A percentile compares a stretch with the other conserved stretches of the same genome.
These are phyloP conservation scores for Salmo trutta DNA, from an alignment of 2,797 vertebrate genomes.

Conservation along the genomic window DNA sequence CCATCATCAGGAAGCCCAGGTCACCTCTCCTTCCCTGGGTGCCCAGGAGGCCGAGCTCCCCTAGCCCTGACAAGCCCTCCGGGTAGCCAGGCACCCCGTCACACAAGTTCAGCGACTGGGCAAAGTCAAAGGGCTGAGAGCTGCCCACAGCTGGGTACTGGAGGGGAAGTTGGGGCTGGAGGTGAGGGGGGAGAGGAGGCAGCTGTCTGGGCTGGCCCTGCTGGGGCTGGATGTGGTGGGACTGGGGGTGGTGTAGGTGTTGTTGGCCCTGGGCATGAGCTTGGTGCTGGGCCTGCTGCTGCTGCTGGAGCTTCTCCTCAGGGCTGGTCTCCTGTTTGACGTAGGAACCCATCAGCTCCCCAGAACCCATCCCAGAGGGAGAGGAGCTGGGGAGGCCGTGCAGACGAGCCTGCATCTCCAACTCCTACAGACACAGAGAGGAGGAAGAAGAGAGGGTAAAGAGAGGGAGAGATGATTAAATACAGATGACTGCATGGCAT, in stretches of 20 bases:
- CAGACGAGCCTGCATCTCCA: slow-evolving; percentile 94
- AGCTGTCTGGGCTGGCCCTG: slow-evolving; percentile 53
- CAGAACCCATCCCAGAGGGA: slow-evolving; percentile 81
- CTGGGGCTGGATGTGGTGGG: slow-evolving; percentile 38
- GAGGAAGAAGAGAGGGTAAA: no score
- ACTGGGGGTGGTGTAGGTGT: slow-evolving; percentile 64
- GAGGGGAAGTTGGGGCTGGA: slow-evolving; percentile 70
- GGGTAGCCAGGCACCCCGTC: slow-evolving; percentile 81
- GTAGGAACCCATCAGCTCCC: slow-evolving; percentile 80
- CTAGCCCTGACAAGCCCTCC: slow-evolving; percentile 82
- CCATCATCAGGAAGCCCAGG: slow-evolving; percentile 92
- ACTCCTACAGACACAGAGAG: slow-evolving; percentile 80
- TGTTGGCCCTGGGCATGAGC: slow-evolving; percentile 71
- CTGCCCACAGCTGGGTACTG: slow-evolving; percentile 80
- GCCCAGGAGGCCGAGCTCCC: slow-evolving; percentile 78
- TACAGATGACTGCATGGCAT: neutral
- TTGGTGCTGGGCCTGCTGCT: slow-evolving; percentile 9
- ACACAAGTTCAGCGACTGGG: slow-evolving; percentile 82
- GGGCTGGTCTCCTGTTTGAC: slow-evolving; percentile 88
- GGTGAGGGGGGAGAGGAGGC: slow-evolving; percentile 69
- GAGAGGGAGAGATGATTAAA: neutral
- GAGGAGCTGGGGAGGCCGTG: slow-evolving; percentile 89
- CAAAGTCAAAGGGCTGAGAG: slow-evolving; percentile 91
- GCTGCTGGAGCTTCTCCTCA: slow-evolving; percentile 77
- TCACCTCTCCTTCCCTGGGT: slow-evolving; percentile 83